Percentiles rank a stretch among this genome's conserved stretches.
Evolutionary conservation across 2,113 vertebrate genomes (phyloP).

Genomic region (Acinonyx jubatus): DNA sequence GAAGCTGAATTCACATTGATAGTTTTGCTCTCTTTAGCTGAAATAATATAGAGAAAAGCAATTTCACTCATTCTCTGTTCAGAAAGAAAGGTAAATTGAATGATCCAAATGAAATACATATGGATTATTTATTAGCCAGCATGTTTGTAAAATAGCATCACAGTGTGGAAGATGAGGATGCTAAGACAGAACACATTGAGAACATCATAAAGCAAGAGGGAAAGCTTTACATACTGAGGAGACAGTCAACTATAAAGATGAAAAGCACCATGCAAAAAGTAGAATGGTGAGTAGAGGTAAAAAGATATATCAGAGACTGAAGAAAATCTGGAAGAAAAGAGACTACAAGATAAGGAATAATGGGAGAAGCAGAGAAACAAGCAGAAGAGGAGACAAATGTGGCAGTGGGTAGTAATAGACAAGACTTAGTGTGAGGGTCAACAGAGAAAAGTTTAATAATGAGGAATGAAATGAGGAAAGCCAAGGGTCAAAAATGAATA

Average conservation of each 20-base stretch:
- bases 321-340: neutral
- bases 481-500: neutral
- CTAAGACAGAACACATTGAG: neutral
- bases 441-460: neutral
- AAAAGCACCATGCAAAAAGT: neutral
- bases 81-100: neutral
- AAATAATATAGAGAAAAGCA: conserved; percentile 57
- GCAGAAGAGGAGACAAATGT: neutral
- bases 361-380: neutral
- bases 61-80: neutral
- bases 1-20: conserved; percentile 45
- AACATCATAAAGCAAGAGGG: neutral
- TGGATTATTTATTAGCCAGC: neutral
- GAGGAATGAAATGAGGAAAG: conserved; percentile 5
- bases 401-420: neutral
- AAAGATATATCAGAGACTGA: neutral
- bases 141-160: neutral
- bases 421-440: neutral
- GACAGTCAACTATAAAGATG: neutral
- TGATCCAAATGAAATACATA: neutral
- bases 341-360: neutral
- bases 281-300: neutral
- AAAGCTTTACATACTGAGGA: neutral
- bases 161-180: neutral
- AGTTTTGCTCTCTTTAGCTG: conserved; percentile 53